Evolutionary conservation across 1,140 invertebrate genomes (phyloP).

Genomic region (Conus betulinus): DNA sequence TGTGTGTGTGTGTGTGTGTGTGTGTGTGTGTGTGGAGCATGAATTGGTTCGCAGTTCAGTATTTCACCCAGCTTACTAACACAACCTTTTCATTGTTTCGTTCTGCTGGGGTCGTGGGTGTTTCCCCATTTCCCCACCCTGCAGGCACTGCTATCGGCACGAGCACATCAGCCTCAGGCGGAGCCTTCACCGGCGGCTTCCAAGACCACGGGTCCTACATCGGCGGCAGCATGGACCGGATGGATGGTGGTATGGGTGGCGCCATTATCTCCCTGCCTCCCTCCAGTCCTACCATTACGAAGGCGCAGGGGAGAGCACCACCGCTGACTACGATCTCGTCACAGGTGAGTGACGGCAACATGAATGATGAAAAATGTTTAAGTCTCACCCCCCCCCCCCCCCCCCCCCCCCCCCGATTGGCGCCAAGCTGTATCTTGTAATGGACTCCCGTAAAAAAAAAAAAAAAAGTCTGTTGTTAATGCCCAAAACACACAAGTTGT

Average conservation of each 20-base stretch:
- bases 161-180: conserved; percentile 30
- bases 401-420: no score
- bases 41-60: no score
- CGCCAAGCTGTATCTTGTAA: no score
- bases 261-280: neutral
- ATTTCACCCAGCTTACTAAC: no score
- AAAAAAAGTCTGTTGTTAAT: no score
- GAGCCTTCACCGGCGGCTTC: conserved; percentile 26
- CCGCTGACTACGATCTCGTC: conserved; percentile 61
- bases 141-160: conserved; percentile 49
- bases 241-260: neutral
- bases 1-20: no score
- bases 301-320: conserved; percentile 41
- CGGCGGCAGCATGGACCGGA: conserved; percentile 37
- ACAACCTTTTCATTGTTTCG: no score
- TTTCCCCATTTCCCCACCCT: neutral
- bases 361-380: neutral
- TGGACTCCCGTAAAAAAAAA: no score
- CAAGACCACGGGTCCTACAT: conserved; percentile 35
- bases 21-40: no score
- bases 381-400: no score
- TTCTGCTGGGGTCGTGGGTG: neutral
- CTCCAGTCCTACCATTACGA: conserved; percentile 47
- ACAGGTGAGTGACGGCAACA: conserved; percentile 32
- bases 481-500: no score